These are phyloP conservation scores for Pristionchus arcanus DNA, from an alignment of 2,888 invertebrate genomes.

Conservation along the genomic window DNA sequence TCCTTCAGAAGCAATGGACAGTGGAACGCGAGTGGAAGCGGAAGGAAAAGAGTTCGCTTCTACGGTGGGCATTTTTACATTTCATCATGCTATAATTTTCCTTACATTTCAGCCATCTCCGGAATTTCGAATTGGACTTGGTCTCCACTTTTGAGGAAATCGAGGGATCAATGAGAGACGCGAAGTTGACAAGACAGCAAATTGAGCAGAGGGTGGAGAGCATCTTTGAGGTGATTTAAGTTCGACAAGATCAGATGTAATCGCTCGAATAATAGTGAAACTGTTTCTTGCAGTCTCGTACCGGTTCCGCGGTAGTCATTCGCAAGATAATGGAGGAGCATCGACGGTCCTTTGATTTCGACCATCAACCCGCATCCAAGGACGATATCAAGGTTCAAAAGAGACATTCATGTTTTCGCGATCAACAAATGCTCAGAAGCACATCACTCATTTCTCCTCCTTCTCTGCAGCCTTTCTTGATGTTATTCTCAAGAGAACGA, in stretches of 20 bases:
- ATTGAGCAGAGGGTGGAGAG: not conserved
- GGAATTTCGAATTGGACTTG: not conserved
- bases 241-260: too few species aligned
- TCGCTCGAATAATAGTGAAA: not conserved
- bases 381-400: not conserved
- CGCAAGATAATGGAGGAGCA: slow-evolving; percentile 19
- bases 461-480: not conserved
- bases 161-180: not conserved
- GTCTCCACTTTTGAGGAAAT: not conserved
- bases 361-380: not conserved
- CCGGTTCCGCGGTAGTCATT: not conserved
- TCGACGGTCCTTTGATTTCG: not conserved
- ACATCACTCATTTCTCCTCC: not conserved
- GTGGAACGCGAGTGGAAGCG: not conserved
- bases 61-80: not conserved
- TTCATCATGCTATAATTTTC: not conserved
- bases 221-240: not conserved
- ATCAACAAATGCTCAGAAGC: not conserved
- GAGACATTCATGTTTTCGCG: too few species aligned
- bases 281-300: not conserved
- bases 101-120: not conserved
- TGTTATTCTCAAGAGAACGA: not conserved
- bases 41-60: not conserved
- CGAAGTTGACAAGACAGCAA: not conserved
- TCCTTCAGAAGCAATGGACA: not conserved